Conservation (phyloP, 2,797 vertebrate genomes). For the Siniperca undulata region DNA sequence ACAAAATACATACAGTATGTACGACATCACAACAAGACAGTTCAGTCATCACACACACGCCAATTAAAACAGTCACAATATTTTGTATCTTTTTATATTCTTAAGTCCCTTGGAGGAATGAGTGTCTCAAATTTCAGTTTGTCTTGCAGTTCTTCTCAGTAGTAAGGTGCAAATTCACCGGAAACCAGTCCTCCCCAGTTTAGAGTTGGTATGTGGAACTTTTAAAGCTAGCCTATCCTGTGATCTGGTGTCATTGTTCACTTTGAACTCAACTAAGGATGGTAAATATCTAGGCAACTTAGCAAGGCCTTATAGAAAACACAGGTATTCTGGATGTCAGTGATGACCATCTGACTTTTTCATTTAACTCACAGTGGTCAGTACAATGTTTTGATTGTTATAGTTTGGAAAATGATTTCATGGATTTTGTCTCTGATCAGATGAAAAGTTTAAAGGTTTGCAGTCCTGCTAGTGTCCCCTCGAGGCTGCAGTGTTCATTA, state of each 20-base stretch:
- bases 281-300: neutral
- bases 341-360: neutral
- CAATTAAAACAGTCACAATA: no score
- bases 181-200: no score
- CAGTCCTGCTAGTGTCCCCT: no score
- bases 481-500: no score
- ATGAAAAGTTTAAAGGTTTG: neutral
- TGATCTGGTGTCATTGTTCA: neutral
- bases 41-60: neutral
- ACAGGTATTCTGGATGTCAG: neutral
- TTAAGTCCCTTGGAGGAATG: neutral
- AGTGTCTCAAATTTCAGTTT: no score
- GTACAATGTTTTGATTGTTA: neutral
- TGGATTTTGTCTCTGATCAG: neutral
- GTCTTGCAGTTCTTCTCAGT: neutral
- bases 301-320: neutral
- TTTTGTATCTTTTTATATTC: no score
- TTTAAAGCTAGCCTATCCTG: neutral
- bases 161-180: neutral
- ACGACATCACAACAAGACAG: neutral
- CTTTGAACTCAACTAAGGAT: neutral
- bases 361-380: neutral
- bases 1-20: neutral
- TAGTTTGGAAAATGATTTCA: neutral
- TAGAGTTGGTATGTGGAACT: no score